phyloP scores from a whole-genome alignment of 2,888 invertebrate species.

The Sepiola atlantica region DNA sequence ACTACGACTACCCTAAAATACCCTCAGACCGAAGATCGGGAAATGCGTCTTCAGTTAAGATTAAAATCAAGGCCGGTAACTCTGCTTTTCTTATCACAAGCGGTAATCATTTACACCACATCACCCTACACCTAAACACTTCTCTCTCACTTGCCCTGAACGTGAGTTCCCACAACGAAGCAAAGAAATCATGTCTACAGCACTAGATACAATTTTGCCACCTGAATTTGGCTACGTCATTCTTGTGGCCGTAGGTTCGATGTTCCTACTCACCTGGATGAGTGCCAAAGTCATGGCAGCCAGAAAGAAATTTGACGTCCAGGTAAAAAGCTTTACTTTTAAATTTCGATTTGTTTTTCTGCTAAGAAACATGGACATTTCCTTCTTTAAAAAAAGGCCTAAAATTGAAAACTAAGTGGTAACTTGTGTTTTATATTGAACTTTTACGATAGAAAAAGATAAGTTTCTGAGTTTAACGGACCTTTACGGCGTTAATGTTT shows the following conservation, averaged over 20 bases:
- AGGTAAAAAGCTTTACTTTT: constrained; percentile 52
- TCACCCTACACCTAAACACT: background rate
- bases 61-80: background rate
- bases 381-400: no score
- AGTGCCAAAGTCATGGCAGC: constrained; percentile 61
- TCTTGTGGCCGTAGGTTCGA: constrained; percentile 58
- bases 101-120: no score
- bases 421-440: no score
- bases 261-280: constrained; percentile 62
- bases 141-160: background rate
- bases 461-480: no score
- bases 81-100: background rate
- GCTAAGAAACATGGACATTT: no score
- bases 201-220: constrained; percentile 46
- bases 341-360: no score
- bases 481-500: no score
- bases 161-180: background rate
- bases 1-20: no score
- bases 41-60: no score
- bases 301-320: constrained; percentile 60
- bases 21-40: no score
- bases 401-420: no score
- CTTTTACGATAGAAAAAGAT: no score
- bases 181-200: background rate
- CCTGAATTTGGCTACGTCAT: constrained; percentile 64